Conservation (phyloP, 2,888 invertebrate genomes). For the Mythimna lalbum region DNA sequence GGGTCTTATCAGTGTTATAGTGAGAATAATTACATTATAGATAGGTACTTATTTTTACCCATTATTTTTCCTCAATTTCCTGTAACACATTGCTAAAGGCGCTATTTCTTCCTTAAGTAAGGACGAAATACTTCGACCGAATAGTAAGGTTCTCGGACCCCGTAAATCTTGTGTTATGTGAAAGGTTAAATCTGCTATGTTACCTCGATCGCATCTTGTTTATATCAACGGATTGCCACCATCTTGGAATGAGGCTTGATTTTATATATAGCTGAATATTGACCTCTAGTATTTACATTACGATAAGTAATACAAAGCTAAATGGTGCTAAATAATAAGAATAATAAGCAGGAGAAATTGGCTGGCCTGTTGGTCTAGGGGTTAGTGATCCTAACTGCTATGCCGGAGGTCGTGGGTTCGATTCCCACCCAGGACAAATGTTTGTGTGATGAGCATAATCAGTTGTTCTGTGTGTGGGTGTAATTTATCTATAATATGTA, state of each 20-base stretch:
- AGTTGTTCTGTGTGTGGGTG: too few relatives aligned
- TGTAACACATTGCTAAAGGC: not conserved
- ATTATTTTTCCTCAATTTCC: constrained; percentile 24
- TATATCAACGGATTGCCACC: constrained; percentile 14
- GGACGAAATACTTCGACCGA: constrained; percentile 27
- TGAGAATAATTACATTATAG: not conserved
- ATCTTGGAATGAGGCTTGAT: constrained; percentile 13
- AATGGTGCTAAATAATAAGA: too few relatives aligned
- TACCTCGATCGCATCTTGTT: constrained; percentile 31
- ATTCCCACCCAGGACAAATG: too few relatives aligned
- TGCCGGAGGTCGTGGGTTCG: too few relatives aligned
- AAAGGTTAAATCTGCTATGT: constrained; percentile 38
- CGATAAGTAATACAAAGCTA: too few relatives aligned
- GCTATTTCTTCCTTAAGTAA: constrained; percentile 13
- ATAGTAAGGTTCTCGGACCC: constrained; percentile 5
- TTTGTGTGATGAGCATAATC: too few relatives aligned
- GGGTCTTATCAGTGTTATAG: too few relatives aligned
- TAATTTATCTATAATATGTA: too few relatives aligned
- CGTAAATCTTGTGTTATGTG: constrained; percentile 55
- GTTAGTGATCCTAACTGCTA: too few relatives aligned
- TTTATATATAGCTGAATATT: not conserved
- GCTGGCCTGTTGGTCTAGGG: too few relatives aligned
- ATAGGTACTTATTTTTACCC: not conserved
- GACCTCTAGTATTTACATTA: not conserved
- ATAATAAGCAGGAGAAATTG: too few relatives aligned